Evolutionary conservation across 2,888 invertebrate species (phyloP).

Genomic region (Liopterus haemorrhoidalis): DNA sequence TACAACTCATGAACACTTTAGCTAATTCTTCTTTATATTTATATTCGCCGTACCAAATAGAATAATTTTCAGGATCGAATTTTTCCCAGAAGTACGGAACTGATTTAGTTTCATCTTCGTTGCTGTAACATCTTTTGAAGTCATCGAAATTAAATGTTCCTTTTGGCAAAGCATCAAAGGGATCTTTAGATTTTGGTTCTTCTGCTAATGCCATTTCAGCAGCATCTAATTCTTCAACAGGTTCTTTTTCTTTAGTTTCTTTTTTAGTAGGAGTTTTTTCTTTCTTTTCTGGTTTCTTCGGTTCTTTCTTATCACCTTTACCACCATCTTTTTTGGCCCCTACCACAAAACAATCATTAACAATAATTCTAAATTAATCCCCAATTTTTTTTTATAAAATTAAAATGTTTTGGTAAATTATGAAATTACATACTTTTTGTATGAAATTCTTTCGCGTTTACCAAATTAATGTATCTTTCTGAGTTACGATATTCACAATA

Average conservation of each 20-base stretch:
- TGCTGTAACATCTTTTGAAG: conserved; percentile 95
- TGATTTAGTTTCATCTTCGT: conserved; percentile 88
- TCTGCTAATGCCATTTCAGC: conserved; percentile 63
- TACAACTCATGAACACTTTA: conserved; percentile 96
- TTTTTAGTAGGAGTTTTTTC: conserved; percentile 49
- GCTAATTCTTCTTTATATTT: conserved; percentile 89
- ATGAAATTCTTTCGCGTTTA: too few species aligned
- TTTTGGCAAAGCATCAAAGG: conserved; percentile 84
- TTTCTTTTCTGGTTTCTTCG: conserved; percentile 47
- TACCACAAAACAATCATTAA: too few species aligned
- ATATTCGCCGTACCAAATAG: conserved; percentile 97
- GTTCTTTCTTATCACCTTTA: conserved; percentile 44
- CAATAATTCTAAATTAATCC: too few species aligned
- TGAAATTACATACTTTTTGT: conserved; percentile 11
- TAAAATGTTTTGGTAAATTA: conserved; percentile 2
- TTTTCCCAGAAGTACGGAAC: conserved; percentile 98
- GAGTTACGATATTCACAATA: too few species aligned
- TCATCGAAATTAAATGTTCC: conserved; percentile 93
- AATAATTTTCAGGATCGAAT: conserved; percentile 92
- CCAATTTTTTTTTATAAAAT: conserved; percentile 3
- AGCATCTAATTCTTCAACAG: conserved; percentile 59
- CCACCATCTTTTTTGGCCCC: conserved; percentile 44
- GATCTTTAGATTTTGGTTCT: conserved; percentile 84
- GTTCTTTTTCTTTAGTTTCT: conserved; percentile 47
- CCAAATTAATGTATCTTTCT: too few species aligned